Evolutionary conservation across 2,888 invertebrate species (phyloP).

Genomic region (Rosalia funebris): DNA sequence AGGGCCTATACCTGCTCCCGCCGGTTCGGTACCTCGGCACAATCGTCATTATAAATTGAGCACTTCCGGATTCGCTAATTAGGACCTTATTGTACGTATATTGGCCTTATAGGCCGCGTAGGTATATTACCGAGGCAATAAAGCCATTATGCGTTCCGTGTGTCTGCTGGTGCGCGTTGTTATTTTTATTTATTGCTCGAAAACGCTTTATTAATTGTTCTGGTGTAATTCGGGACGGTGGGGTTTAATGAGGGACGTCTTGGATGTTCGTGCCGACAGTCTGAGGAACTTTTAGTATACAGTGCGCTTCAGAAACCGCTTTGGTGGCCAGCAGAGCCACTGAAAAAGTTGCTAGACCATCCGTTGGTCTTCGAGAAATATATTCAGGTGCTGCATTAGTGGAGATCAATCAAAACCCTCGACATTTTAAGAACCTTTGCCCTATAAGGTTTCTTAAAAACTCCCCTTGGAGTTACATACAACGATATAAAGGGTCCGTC

Average conservation of each 20-base stretch:
- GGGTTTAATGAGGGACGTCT: neutral
- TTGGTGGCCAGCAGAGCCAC: too few species aligned
- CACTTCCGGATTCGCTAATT: slow-evolving; percentile 39
- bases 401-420: too few species aligned
- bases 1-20: slow-evolving; percentile 26
- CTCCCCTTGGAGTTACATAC: too few species aligned
- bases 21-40: slow-evolving; percentile 19
- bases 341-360: too few species aligned
- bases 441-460: too few species aligned
- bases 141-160: slow-evolving; percentile 32
- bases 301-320: too few species aligned
- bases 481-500: too few species aligned
- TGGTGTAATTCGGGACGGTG: slow-evolving; percentile 7
- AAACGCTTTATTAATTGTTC: slow-evolving; percentile 3
- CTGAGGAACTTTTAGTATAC: too few species aligned
- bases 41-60: slow-evolving; percentile 33
- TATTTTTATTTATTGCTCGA: slow-evolving; percentile 32
- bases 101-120: slow-evolving; percentile 34
- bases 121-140: slow-evolving; percentile 31
- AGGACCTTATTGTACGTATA: slow-evolving; percentile 34
- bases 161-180: slow-evolving; percentile 17
- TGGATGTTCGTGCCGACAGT: too few species aligned
- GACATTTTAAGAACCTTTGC: too few species aligned
- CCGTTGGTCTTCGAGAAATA: too few species aligned
- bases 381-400: too few species aligned